Conservation (phyloP, 2,888 invertebrate genomes). For the Drosophila picticornis region DNA sequence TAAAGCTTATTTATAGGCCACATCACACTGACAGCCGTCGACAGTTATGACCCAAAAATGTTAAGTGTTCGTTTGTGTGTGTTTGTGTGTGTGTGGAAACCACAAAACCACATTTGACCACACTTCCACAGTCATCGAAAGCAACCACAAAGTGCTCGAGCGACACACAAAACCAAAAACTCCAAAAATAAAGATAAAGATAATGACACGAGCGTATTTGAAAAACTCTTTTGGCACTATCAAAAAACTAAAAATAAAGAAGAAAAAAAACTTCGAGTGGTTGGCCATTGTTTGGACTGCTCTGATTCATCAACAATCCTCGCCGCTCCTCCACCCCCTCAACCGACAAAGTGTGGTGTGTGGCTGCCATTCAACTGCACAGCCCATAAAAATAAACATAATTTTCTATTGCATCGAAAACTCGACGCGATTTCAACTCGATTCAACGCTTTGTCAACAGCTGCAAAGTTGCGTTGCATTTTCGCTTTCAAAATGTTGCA, state of each 20-base stretch:
- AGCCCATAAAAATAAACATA: slow-evolving; percentile 59
- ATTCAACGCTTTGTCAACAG: slow-evolving; percentile 61
- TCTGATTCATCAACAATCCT: slow-evolving; percentile 56
- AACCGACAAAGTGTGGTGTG: background rate
- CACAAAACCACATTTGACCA: slow-evolving; percentile 54
- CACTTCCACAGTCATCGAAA: slow-evolving; percentile 39
- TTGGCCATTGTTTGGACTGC: slow-evolving; percentile 47
- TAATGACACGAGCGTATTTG: slow-evolving; percentile 51
- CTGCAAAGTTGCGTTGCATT: slow-evolving; percentile 59
- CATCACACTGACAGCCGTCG: slow-evolving; percentile 50
- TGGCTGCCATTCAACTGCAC: slow-evolving; percentile 28
- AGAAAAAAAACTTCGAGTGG: slow-evolving; percentile 20
- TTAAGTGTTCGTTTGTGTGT: background rate
- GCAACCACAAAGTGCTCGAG: slow-evolving; percentile 52
- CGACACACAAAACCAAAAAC: slow-evolving; percentile 10
- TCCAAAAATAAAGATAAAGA: slow-evolving; percentile 37
- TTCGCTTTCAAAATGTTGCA: slow-evolving; percentile 61
- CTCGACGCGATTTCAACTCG: slow-evolving; percentile 39
- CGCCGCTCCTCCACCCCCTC: background rate
- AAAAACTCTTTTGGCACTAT: slow-evolving; percentile 45
- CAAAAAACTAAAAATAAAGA: slow-evolving; percentile 11
- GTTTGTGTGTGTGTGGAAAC: slow-evolving; percentile 27
- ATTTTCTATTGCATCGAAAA: slow-evolving; percentile 59
- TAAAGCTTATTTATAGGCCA: slow-evolving; percentile 69
- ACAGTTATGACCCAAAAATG: slow-evolving; percentile 61